Conservation (phyloP, 1,140 invertebrate genomes). For the Papilio dardanus region DNA sequence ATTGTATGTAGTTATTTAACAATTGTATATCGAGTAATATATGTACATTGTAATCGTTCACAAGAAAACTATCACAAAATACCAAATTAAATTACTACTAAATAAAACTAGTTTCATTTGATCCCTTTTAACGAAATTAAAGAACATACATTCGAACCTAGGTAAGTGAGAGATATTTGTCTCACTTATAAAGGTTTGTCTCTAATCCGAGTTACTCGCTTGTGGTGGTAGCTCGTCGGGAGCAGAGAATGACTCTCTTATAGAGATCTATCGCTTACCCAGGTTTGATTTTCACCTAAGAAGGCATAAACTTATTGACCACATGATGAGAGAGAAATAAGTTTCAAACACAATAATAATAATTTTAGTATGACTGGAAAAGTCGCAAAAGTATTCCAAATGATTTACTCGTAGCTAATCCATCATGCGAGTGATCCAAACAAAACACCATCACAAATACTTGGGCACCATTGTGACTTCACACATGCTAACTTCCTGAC, state of each 20-base stretch:
- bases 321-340: background rate
- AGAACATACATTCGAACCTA: too few relatives aligned
- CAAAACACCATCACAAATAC: constrained; percentile 65
- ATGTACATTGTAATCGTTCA: constrained; percentile 76
- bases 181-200: too few relatives aligned
- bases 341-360: background rate
- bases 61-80: constrained; percentile 70
- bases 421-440: constrained; percentile 61
- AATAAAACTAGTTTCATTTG: constrained; percentile 29
- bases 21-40: constrained; percentile 70
- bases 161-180: too few relatives aligned
- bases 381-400: background rate
- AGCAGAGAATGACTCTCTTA: too few relatives aligned
- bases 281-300: too few relatives aligned
- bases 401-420: constrained; percentile 51
- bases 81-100: constrained; percentile 71
- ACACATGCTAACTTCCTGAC: constrained; percentile 72
- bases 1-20: constrained; percentile 68
- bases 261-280: too few relatives aligned
- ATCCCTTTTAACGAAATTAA: constrained; percentile 43
- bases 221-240: too few relatives aligned
- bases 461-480: constrained; percentile 74
- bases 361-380: background rate
- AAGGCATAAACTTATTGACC: background rate
- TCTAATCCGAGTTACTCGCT: too few relatives aligned